phyloP scores from a whole-genome alignment of 2,888 invertebrate genomes.

The Melanostoma scalare region DNA sequence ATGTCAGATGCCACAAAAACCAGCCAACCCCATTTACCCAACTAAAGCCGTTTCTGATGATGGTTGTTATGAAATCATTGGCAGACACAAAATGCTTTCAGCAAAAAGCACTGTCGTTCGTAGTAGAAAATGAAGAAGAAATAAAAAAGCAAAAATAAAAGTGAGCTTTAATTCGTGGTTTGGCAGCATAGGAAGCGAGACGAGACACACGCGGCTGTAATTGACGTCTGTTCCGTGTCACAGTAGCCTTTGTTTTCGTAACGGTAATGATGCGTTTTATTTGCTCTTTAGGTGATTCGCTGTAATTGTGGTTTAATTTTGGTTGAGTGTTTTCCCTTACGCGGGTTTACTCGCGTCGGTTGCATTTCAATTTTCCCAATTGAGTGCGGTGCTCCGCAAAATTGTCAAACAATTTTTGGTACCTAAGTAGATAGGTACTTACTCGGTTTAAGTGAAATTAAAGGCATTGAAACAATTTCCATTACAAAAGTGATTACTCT shows the following conservation, averaged over 20 bases:
- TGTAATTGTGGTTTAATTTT: slow-evolving; percentile 72
- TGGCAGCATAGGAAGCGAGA: slow-evolving; percentile 20
- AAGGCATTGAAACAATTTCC: slow-evolving; percentile 21
- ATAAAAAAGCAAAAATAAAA: slow-evolving; percentile 2
- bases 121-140: slow-evolving; percentile 9
- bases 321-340: slow-evolving; percentile 61
- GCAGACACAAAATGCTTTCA: slow-evolving; percentile 50
- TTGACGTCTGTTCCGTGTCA: slow-evolving; percentile 66
- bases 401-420: slow-evolving; percentile 56
- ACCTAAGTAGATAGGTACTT: slow-evolving; percentile 41
- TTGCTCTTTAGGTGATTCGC: slow-evolving; percentile 71
- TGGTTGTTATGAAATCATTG: slow-evolving; percentile 64
- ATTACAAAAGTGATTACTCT: slow-evolving; percentile 30
- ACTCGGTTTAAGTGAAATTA: slow-evolving; percentile 39
- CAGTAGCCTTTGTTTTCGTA: slow-evolving; percentile 66
- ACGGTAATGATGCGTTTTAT: slow-evolving; percentile 72
- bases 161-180: slow-evolving; percentile 46
- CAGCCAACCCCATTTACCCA: slow-evolving; percentile 10
- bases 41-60: slow-evolving; percentile 15
- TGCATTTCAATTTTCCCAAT: slow-evolving; percentile 66
- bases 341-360: slow-evolving; percentile 49
- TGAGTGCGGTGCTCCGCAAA: slow-evolving; percentile 66
- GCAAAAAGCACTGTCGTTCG: slow-evolving; percentile 38
- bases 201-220: slow-evolving; percentile 15
- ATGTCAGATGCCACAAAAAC: slow-evolving; percentile 50